phyloP scores from a whole-genome alignment of 1,140 invertebrate species.

The Choristoneura fumiferana region DNA sequence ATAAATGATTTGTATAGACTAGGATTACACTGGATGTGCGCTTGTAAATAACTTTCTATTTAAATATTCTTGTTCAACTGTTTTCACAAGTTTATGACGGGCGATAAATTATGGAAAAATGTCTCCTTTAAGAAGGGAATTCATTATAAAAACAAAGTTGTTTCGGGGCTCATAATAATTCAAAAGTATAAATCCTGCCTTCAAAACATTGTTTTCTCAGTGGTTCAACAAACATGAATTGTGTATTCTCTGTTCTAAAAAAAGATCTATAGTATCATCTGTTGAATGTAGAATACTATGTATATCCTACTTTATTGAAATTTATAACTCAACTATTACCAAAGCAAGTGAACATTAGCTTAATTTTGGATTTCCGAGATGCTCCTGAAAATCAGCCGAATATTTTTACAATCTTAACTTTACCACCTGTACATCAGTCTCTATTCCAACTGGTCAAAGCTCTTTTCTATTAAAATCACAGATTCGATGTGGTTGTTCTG shows the following conservation, averaged over 20 bases:
- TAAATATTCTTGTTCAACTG: slow-evolving; percentile 42
- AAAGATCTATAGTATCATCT: no score
- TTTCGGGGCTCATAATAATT: not conserved
- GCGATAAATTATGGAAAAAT: slow-evolving; percentile 24
- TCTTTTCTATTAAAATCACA: not conserved
- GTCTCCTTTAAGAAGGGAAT: slow-evolving; percentile 18
- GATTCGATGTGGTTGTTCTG: not conserved
- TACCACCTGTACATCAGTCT: not conserved
- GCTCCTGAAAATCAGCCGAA: not conserved
- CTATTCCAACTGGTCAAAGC: not conserved
- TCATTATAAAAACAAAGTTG: slow-evolving; percentile 10
- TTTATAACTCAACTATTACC: not conserved
- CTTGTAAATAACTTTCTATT: slow-evolving; percentile 40
- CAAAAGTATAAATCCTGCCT: not conserved
- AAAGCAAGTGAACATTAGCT: slow-evolving; percentile 4
- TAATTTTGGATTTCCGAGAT: not conserved
- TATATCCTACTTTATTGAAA: not conserved
- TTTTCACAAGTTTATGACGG: slow-evolving; percentile 36
- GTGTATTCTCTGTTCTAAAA: no score
- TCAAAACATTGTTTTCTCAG: not conserved
- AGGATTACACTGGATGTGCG: slow-evolving; percentile 45
- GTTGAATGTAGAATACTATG: no score
- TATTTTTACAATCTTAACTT: not conserved
- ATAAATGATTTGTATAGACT: no score
- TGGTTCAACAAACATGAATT: no score